Evolutionary conservation across 1,140 invertebrate species (phyloP), one percentile per base, ranked within the genome.

Genomic region (Trichonephila clavata): DNA sequence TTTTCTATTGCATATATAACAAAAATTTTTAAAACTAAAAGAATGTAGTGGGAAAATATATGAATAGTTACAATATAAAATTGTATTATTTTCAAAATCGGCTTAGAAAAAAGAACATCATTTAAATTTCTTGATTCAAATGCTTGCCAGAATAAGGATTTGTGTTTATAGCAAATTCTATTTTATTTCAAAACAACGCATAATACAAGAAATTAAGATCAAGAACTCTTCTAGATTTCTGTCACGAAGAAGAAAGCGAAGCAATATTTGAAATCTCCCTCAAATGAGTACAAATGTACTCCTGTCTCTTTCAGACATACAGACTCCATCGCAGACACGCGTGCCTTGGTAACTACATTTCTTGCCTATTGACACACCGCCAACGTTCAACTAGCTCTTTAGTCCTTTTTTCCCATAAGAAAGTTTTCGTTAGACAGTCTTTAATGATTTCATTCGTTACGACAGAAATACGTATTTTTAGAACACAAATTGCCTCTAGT

Each of bases 401-500:
- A 71, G 21, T 71, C 27, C 27, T 71, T 27, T 71, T 27, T 71
- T 71, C 24, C 65, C 21, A 1, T 20, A 71, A 27, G 65, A 71
- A n/a, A 71, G 27, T 71, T 71, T 71, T 71, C 65, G 65, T 24
- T 18, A 43, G 80, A 81, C 80, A 10, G 10, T 81, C 80, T 83
- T 39, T 83, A 83, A 83, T 83, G 80, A 83, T 83, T 68, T 24
- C 80, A 83, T 83, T 83, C 80, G 80, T 83, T 83, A 50, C 80
- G 32, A 39, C 50, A 50, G 18, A 83, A 57, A 57, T 18, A 39
- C 39, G 80, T 90, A 90, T 90, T 90, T 90, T 80, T 71, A 43
- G 88, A 90, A 90, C 50, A 90, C 65, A 90, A 90, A 90, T 90
- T 90, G 88, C 65, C 10, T 32, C 43, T 21, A 43, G 32, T 90